Percentiles rank a stretch among this genome's conserved stretches.
phyloP scores from a whole-genome alignment of 2,797 vertebrate genomes.

The Sibirionetta formosa region DNA sequence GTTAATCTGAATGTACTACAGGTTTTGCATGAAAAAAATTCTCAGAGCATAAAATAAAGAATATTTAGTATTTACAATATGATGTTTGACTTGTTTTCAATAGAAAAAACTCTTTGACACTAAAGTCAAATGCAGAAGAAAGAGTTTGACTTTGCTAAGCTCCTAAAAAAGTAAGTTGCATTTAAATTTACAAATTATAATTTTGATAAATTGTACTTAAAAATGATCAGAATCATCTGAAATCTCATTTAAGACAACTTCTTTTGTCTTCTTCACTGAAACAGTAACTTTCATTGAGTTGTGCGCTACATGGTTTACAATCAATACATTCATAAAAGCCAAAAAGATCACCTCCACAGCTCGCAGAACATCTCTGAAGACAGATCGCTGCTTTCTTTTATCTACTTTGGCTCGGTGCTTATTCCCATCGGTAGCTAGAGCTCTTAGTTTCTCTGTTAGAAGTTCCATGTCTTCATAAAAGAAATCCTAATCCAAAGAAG shows the following conservation, averaged over 20 bases:
- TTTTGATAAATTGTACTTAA: background rate
- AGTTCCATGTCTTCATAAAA: constrained; percentile 91
- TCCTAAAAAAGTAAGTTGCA: background rate
- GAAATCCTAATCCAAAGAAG: constrained; percentile 87
- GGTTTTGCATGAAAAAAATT: background rate
- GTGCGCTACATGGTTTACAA: background rate
- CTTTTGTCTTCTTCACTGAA: background rate
- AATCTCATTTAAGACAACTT: background rate
- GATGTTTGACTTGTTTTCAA: background rate
- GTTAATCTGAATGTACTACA: background rate
- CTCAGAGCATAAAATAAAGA: background rate
- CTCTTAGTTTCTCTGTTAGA: constrained; percentile 90
- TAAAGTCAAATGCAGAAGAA: background rate
- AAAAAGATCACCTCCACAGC: constrained; percentile 90
- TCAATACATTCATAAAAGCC: background rate
- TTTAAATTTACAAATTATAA: background rate
- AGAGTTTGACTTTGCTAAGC: background rate
- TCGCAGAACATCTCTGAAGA: constrained; percentile 94
- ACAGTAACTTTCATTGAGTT: background rate
- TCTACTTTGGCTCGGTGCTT: constrained; percentile 97
- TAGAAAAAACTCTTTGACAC: background rate
- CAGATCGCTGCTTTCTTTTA: constrained; percentile 95
- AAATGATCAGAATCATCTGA: background rate
- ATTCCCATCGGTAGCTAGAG: constrained; percentile 95
- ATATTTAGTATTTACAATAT: background rate